Percentiles rank a stretch among this genome's conserved stretches.
Conservation (phyloP, 2,888 invertebrate genomes). For the Himalopsyche tibetana region DNA sequence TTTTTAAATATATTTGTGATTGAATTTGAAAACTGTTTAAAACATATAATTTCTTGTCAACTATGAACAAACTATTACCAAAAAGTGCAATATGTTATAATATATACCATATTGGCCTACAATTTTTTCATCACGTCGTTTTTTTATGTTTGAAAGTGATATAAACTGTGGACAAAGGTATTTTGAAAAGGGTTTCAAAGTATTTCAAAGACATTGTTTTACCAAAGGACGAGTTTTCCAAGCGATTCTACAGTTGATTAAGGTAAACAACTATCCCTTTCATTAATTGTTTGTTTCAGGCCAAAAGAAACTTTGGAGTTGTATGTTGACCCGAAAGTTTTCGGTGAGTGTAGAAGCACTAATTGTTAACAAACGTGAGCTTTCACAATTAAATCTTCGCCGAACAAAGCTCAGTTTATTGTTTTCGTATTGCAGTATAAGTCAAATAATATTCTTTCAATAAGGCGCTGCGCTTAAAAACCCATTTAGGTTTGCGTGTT, state of each 20-base stretch:
- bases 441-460: background rate
- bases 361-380: conserved; percentile 8
- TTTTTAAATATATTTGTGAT: too few relatives aligned
- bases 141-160: background rate
- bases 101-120: too few relatives aligned
- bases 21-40: too few relatives aligned
- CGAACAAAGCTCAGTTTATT: background rate
- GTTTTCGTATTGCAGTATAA: background rate
- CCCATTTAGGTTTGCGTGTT: background rate
- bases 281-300: background rate
- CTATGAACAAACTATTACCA: too few relatives aligned
- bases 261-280: conserved; percentile 15
- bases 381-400: background rate
- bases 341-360: background rate
- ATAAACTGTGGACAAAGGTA: background rate
- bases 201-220: background rate
- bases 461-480: background rate
- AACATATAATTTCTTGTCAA: too few relatives aligned
- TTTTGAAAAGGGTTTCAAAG: background rate
- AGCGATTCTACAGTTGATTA: conserved; percentile 22
- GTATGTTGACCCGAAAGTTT: background rate
- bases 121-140: too few relatives aligned
- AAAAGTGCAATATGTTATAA: too few relatives aligned
- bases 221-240: background rate
- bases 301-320: conserved; percentile 3